phyloP scores from a whole-genome alignment of 2,888 invertebrate genomes.

The Elysia crispata region DNA sequence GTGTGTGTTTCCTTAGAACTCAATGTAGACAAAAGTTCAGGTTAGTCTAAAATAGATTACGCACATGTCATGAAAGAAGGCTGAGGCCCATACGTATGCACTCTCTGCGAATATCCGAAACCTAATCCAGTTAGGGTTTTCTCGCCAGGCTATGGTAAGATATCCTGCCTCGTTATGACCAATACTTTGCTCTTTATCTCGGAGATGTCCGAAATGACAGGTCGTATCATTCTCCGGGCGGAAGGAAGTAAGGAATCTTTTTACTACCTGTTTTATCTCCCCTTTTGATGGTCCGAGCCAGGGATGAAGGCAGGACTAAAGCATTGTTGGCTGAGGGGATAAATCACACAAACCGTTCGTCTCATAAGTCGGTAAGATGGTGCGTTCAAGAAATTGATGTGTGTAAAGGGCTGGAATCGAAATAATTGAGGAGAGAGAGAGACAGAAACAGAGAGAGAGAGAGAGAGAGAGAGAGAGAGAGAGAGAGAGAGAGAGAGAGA shows the following conservation, averaged over 20 bases:
- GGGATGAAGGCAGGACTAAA: neutral
- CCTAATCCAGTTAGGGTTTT: too few relatives aligned
- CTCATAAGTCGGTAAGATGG: too few relatives aligned
- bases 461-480: constrained; percentile 6
- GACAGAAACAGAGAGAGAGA: neutral
- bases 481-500: constrained; percentile 2
- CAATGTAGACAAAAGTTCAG: neutral
- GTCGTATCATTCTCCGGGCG: constrained; percentile 6
- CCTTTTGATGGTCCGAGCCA: too few relatives aligned
- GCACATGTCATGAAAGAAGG: too few relatives aligned
- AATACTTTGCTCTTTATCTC: neutral
- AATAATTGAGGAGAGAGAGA: neutral
- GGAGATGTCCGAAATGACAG: neutral
- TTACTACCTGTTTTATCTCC: constrained; percentile 14
- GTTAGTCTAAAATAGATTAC: neutral
- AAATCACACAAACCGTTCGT: too few relatives aligned
- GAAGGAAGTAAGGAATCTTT: constrained; percentile 27
- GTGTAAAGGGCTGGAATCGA: too few relatives aligned
- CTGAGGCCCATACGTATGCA: too few relatives aligned
- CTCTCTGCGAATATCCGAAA: too few relatives aligned
- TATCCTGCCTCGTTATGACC: neutral
- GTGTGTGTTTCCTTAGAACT: too few relatives aligned
- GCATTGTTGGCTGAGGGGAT: too few relatives aligned
- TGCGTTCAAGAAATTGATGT: too few relatives aligned
- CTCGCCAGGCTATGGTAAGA: neutral